Evolutionary conservation across 2,888 invertebrate genomes (phyloP).

Genomic region (Lymantria monacha): DNA sequence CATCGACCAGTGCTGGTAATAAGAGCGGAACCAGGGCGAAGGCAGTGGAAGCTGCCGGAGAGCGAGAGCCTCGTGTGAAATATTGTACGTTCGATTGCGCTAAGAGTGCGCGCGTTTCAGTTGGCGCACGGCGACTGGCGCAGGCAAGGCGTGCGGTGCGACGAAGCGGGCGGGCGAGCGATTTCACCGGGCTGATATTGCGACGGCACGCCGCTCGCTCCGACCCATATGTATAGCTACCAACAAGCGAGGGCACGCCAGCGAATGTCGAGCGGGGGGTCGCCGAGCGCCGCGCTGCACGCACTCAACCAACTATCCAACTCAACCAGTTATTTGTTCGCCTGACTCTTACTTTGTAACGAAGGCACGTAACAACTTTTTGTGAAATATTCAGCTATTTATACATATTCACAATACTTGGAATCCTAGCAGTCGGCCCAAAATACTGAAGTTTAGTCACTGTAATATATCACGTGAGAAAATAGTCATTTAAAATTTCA

Average conservation of each 20-base stretch:
- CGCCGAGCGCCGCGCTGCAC: slow-evolving; percentile 63
- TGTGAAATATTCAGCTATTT: slow-evolving; percentile 27
- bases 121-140: slow-evolving; percentile 82
- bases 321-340: slow-evolving; percentile 62
- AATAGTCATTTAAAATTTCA: slow-evolving; percentile 3
- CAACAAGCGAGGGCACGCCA: slow-evolving; percentile 69
- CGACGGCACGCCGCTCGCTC: slow-evolving; percentile 68
- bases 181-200: slow-evolving; percentile 82
- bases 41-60: slow-evolving; percentile 53
- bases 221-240: slow-evolving; percentile 76
- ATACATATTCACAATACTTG: slow-evolving; percentile 29
- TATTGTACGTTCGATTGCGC: slow-evolving; percentile 76
- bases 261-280: slow-evolving; percentile 64
- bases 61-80: slow-evolving; percentile 49
- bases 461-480: slow-evolving; percentile 12
- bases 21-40: slow-evolving; percentile 46
- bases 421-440: slow-evolving; percentile 26
- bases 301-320: slow-evolving; percentile 64
- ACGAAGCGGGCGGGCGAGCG: slow-evolving; percentile 78
- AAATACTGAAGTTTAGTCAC: slow-evolving; percentile 26
- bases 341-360: slow-evolving; percentile 49
- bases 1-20: slow-evolving; percentile 51
- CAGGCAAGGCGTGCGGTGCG: slow-evolving; percentile 78
- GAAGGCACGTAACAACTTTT: slow-evolving; percentile 34
- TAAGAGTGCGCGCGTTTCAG: slow-evolving; percentile 81